Evolutionary conservation across 2,113 vertebrate genomes (phyloP), one percentile per base, ranked within the genome.

Genomic region (Pyxicephalus adspersus): DNA sequence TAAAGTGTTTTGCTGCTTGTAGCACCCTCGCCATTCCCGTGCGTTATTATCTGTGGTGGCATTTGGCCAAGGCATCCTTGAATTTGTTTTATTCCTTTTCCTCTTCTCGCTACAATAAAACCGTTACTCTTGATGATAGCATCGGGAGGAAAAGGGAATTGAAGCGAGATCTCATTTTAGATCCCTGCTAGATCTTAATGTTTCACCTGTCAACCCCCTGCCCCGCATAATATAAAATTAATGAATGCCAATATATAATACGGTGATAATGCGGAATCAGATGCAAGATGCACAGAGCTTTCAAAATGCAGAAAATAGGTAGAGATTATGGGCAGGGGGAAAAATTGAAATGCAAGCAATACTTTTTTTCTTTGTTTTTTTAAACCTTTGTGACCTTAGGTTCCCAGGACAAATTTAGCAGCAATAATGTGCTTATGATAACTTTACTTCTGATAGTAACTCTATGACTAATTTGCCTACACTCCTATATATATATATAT

Each of bases 101-200:
- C 29, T 58, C 55, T 29, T n/a, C 31, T 78, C 28, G 57, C 64
- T 23, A 64, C 78, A 72, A 73, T 73, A 71, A 71, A 73, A 64
- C 26, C 31, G 28, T 57, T 78, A 58, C 64, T 78, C 76, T 65
- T 58, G 78, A 72, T 73, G 78, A 81, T 64, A 73, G 78, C 78
- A 23, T 67, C 78, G 52, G 18, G 64, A 25, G 25, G 22, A 13
- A 45, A 45, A 19, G 65, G 68, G 58, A 73, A 73, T 81, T 81
- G 78, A 73, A 81, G 78, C 38, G 23, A 81, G 78, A 81, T 81
- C 78, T 81, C 68, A 81, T 73, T 81, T 81, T 81, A 81, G 78
- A 81, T 81, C 57, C 78, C 54, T 34, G 67, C 60, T 54, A 17
- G 78, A 61, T 81, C 68, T 73, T 72, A 73, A 73, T 73, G 57